Conservation (phyloP, 2,113 vertebrate species). For the Scopus umbretta region DNA sequence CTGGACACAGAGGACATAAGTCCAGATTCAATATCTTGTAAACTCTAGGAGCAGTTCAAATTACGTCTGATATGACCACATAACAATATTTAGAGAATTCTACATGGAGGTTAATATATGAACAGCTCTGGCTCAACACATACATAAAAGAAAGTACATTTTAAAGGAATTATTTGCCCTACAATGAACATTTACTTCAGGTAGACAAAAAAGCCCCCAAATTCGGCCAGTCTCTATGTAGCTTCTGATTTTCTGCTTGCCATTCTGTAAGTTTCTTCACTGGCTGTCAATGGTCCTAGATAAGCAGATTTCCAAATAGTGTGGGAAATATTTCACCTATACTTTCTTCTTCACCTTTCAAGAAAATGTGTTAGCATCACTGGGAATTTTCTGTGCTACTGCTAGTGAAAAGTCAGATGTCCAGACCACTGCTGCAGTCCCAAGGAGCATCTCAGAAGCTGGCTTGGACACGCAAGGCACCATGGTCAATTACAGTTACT, state of each 20-base stretch:
- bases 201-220: not conserved
- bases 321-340: not conserved
- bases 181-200: not conserved
- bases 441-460: not conserved
- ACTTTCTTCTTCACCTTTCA: not conserved
- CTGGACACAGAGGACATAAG: constrained; percentile 12
- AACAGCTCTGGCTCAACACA: not conserved
- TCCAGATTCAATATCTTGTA: not conserved
- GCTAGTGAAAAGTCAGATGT: not conserved
- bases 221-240: not conserved
- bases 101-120: constrained; percentile 2
- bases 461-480: not conserved
- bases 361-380: not conserved
- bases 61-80: not conserved
- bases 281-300: not conserved
- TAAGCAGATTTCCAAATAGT: not conserved
- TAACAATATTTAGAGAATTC: constrained; percentile 13
- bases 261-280: not conserved
- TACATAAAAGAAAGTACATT: constrained; percentile 2
- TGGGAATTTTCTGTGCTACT: not conserved
- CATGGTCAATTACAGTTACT: not conserved
- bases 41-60: constrained; percentile 28
- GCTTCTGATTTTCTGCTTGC: not conserved
- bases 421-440: not conserved
- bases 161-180: constrained; percentile 1